phyloP scores from a whole-genome alignment of 2,113 vertebrate genomes.

The Nannospalax galili region DNA sequence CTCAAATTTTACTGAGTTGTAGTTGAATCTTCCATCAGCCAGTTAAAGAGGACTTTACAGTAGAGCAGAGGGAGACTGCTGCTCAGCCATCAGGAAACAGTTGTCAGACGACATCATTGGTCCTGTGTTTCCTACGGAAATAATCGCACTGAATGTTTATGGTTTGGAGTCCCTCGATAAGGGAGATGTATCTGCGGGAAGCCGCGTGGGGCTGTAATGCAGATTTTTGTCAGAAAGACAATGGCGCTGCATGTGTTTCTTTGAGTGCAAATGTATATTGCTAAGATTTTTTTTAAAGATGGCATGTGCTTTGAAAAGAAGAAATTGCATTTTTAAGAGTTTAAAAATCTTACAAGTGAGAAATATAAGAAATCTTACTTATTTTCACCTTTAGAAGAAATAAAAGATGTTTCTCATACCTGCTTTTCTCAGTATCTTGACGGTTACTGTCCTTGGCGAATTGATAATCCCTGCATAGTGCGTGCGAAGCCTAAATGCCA shows the following conservation, averaged over 20 bases:
- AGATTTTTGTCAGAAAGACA: conserved; percentile 84
- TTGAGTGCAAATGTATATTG: conserved; percentile 87
- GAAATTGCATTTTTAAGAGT: conserved; percentile 86
- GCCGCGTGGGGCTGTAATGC: conserved; percentile 81
- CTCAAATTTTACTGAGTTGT: conserved; percentile 82
- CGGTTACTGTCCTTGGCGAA: conserved; percentile 82
- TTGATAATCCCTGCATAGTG: conserved; percentile 85
- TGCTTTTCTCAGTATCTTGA: conserved; percentile 81
- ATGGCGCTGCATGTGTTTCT: conserved; percentile 86
- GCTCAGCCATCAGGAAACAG: conserved; percentile 78
- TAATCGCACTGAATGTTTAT: conserved; percentile 85
- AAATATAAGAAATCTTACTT: conserved; percentile 83
- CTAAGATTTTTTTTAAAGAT: conserved; percentile 81
- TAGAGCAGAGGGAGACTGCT: conserved; percentile 76
- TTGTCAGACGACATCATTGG: conserved; percentile 77
- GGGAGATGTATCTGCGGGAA: conserved; percentile 77
- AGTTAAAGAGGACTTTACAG: conserved; percentile 76
- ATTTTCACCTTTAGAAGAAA: conserved; percentile 85
- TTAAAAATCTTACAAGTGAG: conserved; percentile 86
- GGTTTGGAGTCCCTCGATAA: conserved; percentile 77
- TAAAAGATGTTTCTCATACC: conserved; percentile 83
- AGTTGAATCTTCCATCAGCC: conserved; percentile 82
- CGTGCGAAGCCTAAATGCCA: conserved; percentile 75
- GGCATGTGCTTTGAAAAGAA: conserved; percentile 85
- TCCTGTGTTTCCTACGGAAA: conserved; percentile 82